A percentile compares a stretch with the other conserved stretches of the same genome.
These are phyloP conservation scores for Potorous gilbertii DNA, from an alignment of 2,797 vertebrate species.

Conservation along the genomic window DNA sequence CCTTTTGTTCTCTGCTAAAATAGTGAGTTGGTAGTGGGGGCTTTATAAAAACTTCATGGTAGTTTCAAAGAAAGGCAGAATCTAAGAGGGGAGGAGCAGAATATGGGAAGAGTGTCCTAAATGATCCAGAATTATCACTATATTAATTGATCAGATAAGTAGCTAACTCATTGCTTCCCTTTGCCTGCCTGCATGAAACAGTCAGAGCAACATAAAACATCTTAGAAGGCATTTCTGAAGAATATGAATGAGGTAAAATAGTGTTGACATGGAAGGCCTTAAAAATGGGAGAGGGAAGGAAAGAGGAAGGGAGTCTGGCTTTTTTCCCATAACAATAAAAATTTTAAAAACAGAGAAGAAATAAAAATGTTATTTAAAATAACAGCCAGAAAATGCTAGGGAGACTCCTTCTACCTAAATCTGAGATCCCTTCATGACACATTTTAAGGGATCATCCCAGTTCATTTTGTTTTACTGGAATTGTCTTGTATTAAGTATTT, in stretches of 20 bases:
- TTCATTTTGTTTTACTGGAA: conserved; percentile 2
- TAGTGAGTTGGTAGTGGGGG: conserved; percentile 6
- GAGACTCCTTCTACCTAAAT: background rate
- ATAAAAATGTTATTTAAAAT: conserved; percentile 18
- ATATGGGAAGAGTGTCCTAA: background rate
- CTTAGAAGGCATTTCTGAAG: background rate
- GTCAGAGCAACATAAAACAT: background rate
- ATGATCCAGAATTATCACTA: background rate
- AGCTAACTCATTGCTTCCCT: background rate
- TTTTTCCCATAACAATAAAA: conserved; percentile 31
- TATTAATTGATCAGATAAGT: background rate
- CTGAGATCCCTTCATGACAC: conserved; percentile 35
- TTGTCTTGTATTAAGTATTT: conserved; percentile 62
- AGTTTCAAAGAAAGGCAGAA: background rate
- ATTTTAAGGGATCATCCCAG: conserved; percentile 32
- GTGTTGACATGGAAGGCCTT: background rate
- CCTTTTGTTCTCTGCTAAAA: conserved; percentile 16
- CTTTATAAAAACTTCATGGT: background rate
- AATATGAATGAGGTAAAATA: background rate
- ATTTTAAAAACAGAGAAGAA: background rate
- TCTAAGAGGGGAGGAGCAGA: background rate
- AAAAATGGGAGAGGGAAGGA: background rate
- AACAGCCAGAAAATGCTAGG: conserved; percentile 9
- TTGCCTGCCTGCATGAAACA: background rate
- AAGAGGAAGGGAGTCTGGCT: background rate